Percentiles rank a stretch among this genome's conserved stretches.
These are phyloP conservation scores for Thalassophryne amazonica DNA, from an alignment of 2,797 vertebrate species.

Conservation along the genomic window DNA sequence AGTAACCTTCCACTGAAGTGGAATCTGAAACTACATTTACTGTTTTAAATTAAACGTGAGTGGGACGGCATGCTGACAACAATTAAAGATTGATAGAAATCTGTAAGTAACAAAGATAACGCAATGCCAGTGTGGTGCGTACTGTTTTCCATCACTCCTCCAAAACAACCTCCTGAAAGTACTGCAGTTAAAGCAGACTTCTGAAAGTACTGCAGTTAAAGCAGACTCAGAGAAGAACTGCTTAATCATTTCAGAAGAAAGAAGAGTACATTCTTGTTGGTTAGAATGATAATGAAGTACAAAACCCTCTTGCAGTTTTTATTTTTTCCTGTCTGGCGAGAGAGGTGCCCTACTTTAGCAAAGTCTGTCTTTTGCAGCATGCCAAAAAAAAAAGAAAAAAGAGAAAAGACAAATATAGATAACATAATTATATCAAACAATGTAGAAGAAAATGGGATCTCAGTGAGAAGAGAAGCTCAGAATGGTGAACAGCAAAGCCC, in stretches of 20 bases:
- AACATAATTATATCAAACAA: constrained; percentile 73
- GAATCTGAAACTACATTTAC: constrained; percentile 38
- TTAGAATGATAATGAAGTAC: constrained; percentile 63
- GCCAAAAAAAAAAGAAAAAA: constrained; percentile 33
- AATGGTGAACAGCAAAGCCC: constrained; percentile 53
- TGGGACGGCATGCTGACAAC: neutral
- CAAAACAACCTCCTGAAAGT: constrained; percentile 52
- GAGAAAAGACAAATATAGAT: constrained; percentile 71
- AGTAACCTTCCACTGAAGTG: constrained; percentile 28
- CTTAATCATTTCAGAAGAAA: constrained; percentile 56
- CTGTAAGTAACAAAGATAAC: neutral
- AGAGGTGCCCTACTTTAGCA: constrained; percentile 71
- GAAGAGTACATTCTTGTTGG: constrained; percentile 50
- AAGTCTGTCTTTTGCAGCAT: constrained; percentile 51
- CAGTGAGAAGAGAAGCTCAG: constrained; percentile 34
- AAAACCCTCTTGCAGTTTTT: constrained; percentile 45
- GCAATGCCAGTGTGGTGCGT: constrained; percentile 1
- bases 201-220: constrained; percentile 42
- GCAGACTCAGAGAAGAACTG: constrained; percentile 39
- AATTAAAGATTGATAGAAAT: neutral
- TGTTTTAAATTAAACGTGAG: constrained; percentile 22
- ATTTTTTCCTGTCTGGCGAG: constrained; percentile 60
- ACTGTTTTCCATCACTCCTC: constrained; percentile 35
- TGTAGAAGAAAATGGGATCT: constrained; percentile 39
- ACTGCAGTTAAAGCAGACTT: constrained; percentile 44